phyloP scores from a whole-genome alignment of 1,140 invertebrate genomes.

The Drosophila ironensis region DNA sequence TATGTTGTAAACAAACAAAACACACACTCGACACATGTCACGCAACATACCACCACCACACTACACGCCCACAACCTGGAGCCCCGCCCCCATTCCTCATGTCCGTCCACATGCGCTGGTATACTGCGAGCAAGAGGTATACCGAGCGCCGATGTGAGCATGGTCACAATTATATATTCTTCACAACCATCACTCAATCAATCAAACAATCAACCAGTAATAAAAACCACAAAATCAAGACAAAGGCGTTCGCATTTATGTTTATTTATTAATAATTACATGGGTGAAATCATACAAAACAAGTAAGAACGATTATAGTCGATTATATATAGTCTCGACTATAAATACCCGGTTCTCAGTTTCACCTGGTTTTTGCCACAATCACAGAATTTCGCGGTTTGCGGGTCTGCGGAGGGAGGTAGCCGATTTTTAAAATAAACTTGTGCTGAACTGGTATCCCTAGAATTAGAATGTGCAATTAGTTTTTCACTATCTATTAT shows the following conservation, averaged over 20 bases:
- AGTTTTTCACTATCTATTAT: no score
- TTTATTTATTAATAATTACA: constrained; percentile 52
- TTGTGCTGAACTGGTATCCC: no score
- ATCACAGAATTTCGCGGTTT: no score
- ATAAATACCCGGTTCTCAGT: no score
- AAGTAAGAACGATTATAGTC: constrained; percentile 14
- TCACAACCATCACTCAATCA: constrained; percentile 39
- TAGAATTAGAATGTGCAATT: no score
- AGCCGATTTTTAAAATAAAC: no score
- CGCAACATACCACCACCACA: neutral
- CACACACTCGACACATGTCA: neutral
- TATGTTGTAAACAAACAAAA: constrained; percentile 42
- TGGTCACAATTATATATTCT: constrained; percentile 39
- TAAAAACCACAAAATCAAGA: constrained; percentile 37
- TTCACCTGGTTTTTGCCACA: no score
- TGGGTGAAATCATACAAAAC: constrained; percentile 17
- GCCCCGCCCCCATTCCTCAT: constrained; percentile 17
- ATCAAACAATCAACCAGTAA: constrained; percentile 36
- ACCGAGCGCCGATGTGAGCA: constrained; percentile 6
- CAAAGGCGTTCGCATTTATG: neutral
- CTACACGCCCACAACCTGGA: neutral
- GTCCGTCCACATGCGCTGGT: constrained; percentile 4
- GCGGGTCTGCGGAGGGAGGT: no score
- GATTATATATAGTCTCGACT: no score
- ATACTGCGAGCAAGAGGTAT: constrained; percentile 26